A percentile compares a stretch with the other conserved stretches of the same genome.
Conservation (phyloP, 2,113 vertebrate species). For the Pelecanus crispus region DNA sequence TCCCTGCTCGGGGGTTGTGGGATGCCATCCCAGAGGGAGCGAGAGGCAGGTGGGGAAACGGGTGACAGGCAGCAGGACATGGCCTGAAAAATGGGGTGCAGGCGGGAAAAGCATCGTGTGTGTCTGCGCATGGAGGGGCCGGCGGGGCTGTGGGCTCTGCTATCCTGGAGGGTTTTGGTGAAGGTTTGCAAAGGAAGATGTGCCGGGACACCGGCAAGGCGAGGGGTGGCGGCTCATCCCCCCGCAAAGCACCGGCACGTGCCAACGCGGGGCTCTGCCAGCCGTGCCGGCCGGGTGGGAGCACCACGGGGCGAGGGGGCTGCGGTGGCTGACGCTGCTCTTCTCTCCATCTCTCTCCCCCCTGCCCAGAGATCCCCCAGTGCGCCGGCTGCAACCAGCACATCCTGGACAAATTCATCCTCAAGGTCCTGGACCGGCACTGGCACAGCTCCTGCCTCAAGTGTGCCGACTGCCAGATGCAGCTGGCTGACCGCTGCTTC, state of each 20-base stretch:
- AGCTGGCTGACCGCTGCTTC: conserved; percentile 95
- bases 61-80: background rate
- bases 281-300: accelerated
- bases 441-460: conserved; percentile 99
- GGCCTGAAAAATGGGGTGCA: background rate
- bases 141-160: accelerated
- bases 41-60: background rate
- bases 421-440: conserved; percentile 97
- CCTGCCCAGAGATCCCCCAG: conserved; percentile 89
- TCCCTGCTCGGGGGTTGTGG: accelerated
- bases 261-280: background rate
- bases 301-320: background rate
- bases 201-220: accelerated
- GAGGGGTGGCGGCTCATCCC: background rate
- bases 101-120: background rate
- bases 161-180: background rate
- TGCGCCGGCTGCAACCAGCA: conserved; percentile 97
- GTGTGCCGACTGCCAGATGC: conserved; percentile 94
- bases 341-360: background rate
- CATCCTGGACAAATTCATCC: conserved; percentile 98
- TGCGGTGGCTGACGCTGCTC: background rate
- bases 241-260: background rate
- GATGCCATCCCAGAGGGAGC: background rate
- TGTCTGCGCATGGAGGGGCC: background rate
- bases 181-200: background rate